Conservation (phyloP, 1,140 invertebrate genomes). For the Panagrolaimus sp. region DNA sequence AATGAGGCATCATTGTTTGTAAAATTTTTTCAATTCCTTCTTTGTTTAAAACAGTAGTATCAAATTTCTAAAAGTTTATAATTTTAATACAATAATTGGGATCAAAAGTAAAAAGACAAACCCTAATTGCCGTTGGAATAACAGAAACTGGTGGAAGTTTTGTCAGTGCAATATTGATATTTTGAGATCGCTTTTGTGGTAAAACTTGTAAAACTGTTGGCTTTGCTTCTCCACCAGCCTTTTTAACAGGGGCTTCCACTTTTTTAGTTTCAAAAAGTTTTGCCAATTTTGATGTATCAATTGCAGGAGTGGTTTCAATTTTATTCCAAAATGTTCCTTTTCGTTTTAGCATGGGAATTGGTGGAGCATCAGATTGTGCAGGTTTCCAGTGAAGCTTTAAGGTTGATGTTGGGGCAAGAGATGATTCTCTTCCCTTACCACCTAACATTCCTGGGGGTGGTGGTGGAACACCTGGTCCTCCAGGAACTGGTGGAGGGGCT, state of each 20-base stretch:
- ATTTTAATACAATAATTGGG: background rate
- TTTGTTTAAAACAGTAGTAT: constrained; percentile 90
- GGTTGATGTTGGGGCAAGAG: constrained; percentile 42
- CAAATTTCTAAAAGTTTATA: constrained; percentile 90
- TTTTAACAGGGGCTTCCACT: constrained; percentile 74
- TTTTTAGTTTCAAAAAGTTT: constrained; percentile 86
- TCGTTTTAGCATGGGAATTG: constrained; percentile 65
- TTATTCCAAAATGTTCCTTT: constrained; percentile 90
- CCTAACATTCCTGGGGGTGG: constrained; percentile 59
- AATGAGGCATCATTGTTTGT: constrained; percentile 85
- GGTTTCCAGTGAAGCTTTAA: constrained; percentile 87
- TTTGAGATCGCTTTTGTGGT: constrained; percentile 93
- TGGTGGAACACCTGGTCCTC: constrained; percentile 55
- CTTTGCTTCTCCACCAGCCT: constrained; percentile 73
- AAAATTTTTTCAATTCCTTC: constrained; percentile 84
- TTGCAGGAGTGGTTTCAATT: constrained; percentile 68
- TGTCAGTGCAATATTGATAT: constrained; percentile 99
- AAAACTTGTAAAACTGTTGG: constrained; percentile 81
- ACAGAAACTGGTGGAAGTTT: constrained; percentile 86
- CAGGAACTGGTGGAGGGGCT: constrained; percentile 59
- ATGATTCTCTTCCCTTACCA: constrained; percentile 29
- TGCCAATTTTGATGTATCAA: constrained; percentile 88
- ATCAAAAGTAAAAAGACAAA: constrained; percentile 13
- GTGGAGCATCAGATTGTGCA: constrained; percentile 72
- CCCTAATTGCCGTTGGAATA: constrained; percentile 85